Percentiles rank a stretch among this genome's conserved stretches.
Conservation (phyloP, 2,113 vertebrate species). For the Pagrus major region DNA sequence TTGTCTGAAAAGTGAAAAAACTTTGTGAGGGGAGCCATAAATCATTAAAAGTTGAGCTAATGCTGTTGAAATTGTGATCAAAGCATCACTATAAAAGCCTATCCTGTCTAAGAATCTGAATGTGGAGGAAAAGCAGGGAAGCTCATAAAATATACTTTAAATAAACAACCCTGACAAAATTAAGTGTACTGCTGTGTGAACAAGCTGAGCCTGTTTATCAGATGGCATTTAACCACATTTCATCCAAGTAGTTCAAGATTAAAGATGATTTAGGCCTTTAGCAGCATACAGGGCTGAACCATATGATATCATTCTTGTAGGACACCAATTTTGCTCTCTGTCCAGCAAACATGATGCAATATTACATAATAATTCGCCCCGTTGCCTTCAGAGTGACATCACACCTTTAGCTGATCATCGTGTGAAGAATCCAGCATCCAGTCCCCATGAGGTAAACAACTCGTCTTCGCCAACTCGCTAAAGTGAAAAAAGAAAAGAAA, state of each 20-base stretch:
- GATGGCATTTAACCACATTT: neutral
- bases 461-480: slow-evolving; percentile 8
- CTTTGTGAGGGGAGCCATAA: no score
- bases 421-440: neutral
- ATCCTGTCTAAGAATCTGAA: neutral
- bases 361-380: neutral
- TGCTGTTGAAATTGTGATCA: no score
- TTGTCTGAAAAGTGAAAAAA: no score
- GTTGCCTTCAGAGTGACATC: slow-evolving; percentile 19
- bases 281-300: no score
- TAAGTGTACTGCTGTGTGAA: no score
- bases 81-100: no score
- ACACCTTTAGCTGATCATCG: slow-evolving; percentile 18
- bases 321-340: neutral
- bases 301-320: neutral
- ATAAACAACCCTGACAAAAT: neutral
- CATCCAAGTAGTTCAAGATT: neutral
- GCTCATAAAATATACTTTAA: neutral
- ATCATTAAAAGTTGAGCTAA: no score
- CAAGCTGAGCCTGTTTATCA: neutral
- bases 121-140: neutral
- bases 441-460: slow-evolving; percentile 9
- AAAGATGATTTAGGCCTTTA: neutral
- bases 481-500: slow-evolving; percentile 34
- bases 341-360: slow-evolving; percentile 18